Percentiles rank a stretch among this genome's conserved stretches.
phyloP scores from a whole-genome alignment of 2,113 vertebrate genomes.

The Sigmodon hispidus region DNA sequence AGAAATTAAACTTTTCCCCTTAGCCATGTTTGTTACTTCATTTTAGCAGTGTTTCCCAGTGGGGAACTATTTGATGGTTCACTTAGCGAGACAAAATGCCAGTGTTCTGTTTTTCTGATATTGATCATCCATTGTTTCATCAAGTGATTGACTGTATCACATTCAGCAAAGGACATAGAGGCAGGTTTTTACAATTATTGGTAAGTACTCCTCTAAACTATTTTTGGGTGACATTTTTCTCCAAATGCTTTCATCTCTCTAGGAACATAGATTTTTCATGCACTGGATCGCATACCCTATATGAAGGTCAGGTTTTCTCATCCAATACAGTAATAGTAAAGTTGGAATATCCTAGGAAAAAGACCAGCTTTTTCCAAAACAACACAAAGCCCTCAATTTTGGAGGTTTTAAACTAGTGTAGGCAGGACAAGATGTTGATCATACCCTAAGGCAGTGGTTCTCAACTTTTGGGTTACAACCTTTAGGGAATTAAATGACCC shows the following conservation, averaged over 20 bases:
- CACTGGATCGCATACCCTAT: background rate
- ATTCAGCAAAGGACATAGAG: background rate
- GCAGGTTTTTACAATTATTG: background rate
- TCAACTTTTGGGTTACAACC: background rate
- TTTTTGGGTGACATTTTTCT: background rate
- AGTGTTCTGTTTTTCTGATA: background rate
- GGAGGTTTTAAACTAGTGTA: background rate
- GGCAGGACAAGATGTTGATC: background rate
- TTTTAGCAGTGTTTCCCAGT: background rate
- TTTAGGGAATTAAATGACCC: background rate
- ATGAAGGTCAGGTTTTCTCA: background rate
- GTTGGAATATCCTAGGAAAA: background rate
- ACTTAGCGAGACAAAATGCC: background rate
- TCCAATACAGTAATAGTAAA: background rate
- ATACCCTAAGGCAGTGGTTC: background rate
- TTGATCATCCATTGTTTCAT: background rate
- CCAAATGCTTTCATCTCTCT: background rate
- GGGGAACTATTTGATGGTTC: background rate
- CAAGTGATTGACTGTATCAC: background rate
- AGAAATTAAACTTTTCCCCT: background rate
- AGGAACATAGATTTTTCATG: background rate
- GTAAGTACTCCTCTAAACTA: background rate
- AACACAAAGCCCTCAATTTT: background rate
- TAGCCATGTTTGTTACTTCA: background rate
- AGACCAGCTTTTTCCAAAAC: background rate